A percentile compares a stretch with the other conserved stretches of the same genome.
These are phyloP conservation scores for Prunella himalayana DNA, from an alignment of 2,113 vertebrate genomes.

Conservation along the genomic window DNA sequence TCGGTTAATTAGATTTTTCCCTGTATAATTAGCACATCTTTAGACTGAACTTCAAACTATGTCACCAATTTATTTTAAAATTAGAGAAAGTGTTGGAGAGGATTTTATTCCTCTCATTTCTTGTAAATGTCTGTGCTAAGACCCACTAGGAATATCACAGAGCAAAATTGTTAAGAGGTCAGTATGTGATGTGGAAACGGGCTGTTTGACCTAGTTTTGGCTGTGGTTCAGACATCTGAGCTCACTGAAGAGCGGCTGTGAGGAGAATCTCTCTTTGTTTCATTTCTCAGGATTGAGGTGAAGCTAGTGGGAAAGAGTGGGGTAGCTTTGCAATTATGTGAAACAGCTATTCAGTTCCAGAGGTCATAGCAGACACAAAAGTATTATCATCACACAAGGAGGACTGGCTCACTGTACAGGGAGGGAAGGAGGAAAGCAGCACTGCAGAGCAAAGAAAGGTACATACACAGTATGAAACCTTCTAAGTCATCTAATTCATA, in stretches of 20 bases:
- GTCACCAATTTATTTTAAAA: conserved; percentile 59
- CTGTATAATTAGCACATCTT: conserved; percentile 68
- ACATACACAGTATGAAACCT: background rate
- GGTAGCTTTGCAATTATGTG: conserved; percentile 35
- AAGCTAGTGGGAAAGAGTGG: background rate
- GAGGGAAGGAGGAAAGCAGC: background rate
- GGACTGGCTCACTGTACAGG: background rate
- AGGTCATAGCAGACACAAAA: background rate
- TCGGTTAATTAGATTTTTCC: conserved; percentile 63
- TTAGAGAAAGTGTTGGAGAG: conserved; percentile 34
- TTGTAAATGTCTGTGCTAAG: conserved; percentile 20
- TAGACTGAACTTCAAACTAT: conserved; percentile 58
- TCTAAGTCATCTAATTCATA: background rate
- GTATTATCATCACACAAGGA: background rate
- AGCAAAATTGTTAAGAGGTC: conserved; percentile 54
- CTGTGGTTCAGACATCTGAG: conserved; percentile 38
- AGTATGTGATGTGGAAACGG: conserved; percentile 54
- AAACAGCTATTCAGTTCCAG: conserved; percentile 27
- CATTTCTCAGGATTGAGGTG: background rate
- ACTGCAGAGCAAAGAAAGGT: conserved; percentile 1
- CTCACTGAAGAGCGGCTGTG: background rate
- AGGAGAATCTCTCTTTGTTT: conserved; percentile 49
- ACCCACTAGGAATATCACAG: conserved; percentile 46
- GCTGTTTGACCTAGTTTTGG: conserved; percentile 67
- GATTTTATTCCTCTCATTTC: conserved; percentile 47